Base-by-base conservation (phyloP, 1,140 invertebrate species). In the Araneus ventricosus region DNA sequence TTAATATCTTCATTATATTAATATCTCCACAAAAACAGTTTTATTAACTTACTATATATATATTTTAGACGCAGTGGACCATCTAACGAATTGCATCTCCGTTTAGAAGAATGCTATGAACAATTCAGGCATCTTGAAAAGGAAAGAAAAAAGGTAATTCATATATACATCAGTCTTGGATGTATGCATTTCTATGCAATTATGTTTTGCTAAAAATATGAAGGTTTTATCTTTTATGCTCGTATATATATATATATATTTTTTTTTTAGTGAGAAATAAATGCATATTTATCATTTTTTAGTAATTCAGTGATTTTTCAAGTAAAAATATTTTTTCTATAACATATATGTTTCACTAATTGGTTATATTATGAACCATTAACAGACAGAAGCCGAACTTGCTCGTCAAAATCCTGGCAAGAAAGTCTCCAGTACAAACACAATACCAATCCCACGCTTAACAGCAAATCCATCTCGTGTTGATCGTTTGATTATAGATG, bases 41-140 rank as follows among this genome's bases (percentile, higher is more conserved):
- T 63, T n/a, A 63, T 63, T 2, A 63, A 24, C 8, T 6, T 17
- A 63, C 24, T 63, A 22, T 63, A 63, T 63, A 1, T 24, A n/a
- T 20, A 63, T n/a, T 63, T n/a, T 30, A 96, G 95, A 79, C 95
- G 95, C 75, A 96, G 95, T 95, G 97, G 96, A 39, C 96, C 97
- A 22, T 97, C 97, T 0, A 96, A 96, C 93, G 96, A 97, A 90
- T 95, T 98, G 4, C 97, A 98, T 95, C 95, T 96, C n/a, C 96
- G 97, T 30, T 95, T 98, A 8, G 98, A 98, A 94, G 97, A 97
- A 88, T 98, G 97, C 94, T 97, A 97, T 94, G 97, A 98, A 88
- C 97, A 98, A 94, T 98, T 98, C 95, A 97, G 97, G 93, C 97
- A 97, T 94, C 95, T 98, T 52, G 98, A 98, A 94, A 97, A 97